Percentiles rank a stretch among this genome's conserved stretches.
Conservation (phyloP, 2,797 vertebrate species). For the Onychomys leucogaster region DNA sequence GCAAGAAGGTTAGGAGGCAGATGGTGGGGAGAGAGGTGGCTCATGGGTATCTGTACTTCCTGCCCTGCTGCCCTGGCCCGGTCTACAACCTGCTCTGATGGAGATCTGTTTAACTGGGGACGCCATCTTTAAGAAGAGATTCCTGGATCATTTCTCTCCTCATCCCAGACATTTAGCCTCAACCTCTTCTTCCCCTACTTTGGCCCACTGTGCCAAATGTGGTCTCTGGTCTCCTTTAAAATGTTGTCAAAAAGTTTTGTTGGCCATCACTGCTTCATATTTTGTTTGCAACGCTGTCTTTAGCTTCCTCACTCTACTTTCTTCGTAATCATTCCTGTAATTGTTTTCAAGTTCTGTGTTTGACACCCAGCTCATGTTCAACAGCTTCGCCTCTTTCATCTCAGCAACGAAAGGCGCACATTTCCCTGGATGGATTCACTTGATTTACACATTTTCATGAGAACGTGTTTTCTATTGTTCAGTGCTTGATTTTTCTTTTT, state of each 20-base stretch:
- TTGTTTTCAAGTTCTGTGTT: not conserved
- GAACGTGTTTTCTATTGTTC: not conserved
- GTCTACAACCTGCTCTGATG: not conserved
- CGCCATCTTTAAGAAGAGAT: not conserved
- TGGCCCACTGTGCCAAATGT: not conserved
- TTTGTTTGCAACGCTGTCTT: not conserved
- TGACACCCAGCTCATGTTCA: not conserved
- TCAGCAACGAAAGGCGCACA: not conserved
- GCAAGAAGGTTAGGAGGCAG: not conserved
- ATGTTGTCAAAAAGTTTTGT: not conserved
- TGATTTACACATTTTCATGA: not conserved
- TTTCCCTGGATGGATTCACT: not conserved
- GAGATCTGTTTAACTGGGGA: not conserved
- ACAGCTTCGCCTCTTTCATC: not conserved
- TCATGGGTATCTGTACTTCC: not conserved
- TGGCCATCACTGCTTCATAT: no score
- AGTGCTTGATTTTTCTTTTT: conserved; percentile 9
- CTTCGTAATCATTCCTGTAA: not conserved
- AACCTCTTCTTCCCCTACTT: not conserved
- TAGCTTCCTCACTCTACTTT: not conserved
- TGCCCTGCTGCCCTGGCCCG: not conserved
- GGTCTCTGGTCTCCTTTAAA: not conserved
- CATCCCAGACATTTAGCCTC: not conserved
- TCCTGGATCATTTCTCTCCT: not conserved
- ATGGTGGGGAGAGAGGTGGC: no score